Conservation (phyloP, 2,888 invertebrate species). For the Cryptus armator region DNA sequence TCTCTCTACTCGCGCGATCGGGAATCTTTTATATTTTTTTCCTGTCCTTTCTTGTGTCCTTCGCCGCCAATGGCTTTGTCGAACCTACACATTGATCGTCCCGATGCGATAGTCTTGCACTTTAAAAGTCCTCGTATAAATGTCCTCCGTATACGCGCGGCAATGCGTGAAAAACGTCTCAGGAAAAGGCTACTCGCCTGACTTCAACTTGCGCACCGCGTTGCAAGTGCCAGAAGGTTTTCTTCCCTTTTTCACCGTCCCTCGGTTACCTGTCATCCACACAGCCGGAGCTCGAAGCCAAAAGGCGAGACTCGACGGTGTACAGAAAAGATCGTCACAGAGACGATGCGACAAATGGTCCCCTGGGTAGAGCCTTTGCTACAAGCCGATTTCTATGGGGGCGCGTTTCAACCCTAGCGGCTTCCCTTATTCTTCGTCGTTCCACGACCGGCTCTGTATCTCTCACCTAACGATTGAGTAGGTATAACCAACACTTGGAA, state of each 20-base stretch:
- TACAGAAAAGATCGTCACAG: conserved; percentile 70
- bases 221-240: background rate
- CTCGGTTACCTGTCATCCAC: conserved; percentile 74
- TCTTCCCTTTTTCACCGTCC: conserved; percentile 19
- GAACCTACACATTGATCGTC: conserved; percentile 7
- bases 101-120: conserved; percentile 26
- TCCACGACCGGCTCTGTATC: conserved; percentile 4
- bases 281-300: conserved; percentile 49
- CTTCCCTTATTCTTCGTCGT: conserved; percentile 44
- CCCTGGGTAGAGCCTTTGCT: conserved; percentile 73
- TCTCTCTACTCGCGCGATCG: background rate
- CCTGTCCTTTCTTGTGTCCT: background rate
- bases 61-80: conserved; percentile 21
- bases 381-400: conserved; percentile 81
- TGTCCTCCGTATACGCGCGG: conserved; percentile 63
- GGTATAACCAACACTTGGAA: background rate
- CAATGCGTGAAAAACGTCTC: conserved; percentile 57
- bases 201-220: conserved; percentile 10
- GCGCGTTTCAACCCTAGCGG: conserved; percentile 63
- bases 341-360: conserved; percentile 80
- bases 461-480: conserved; percentile 24
- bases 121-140: conserved; percentile 11
- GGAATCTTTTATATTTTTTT: background rate
- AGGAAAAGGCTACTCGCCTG: conserved; percentile 29
- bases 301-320: conserved; percentile 24